Conservation (phyloP, 2,888 invertebrate genomes). For the Acanthosepion lycidas region DNA sequence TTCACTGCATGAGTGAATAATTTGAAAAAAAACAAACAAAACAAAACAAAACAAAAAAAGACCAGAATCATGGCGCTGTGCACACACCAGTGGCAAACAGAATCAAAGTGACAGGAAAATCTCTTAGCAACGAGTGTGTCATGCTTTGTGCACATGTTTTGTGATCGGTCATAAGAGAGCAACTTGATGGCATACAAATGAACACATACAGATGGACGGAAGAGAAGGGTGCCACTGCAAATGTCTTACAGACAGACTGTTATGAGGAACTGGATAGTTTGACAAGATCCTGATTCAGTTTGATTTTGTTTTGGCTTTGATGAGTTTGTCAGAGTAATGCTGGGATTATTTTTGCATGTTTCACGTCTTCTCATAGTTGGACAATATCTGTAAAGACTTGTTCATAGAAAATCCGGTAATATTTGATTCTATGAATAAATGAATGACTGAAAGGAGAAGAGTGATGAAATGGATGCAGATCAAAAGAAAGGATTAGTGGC, state of each 20-base stretch:
- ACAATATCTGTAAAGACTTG: not conserved
- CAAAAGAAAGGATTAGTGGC: not conserved
- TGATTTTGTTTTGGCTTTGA: not conserved
- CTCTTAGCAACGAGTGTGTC: not conserved
- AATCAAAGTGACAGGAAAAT: not conserved
- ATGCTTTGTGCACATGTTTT: not conserved
- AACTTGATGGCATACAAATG: not conserved
- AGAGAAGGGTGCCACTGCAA: not conserved
- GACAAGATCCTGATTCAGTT: not conserved
- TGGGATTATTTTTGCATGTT: slow-evolving; percentile 33
- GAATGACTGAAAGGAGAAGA: not conserved
- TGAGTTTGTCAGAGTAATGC: slow-evolving; percentile 18
- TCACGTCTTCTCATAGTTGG: not conserved
- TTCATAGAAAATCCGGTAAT: not conserved
- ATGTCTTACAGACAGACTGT: not conserved
- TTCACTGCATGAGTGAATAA: not conserved
- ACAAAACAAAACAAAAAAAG: not conserved
- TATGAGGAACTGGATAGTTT: not conserved
- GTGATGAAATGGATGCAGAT: not conserved
- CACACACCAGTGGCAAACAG: not conserved
- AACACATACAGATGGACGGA: not conserved
- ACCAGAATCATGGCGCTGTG: not conserved
- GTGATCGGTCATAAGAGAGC: not conserved
- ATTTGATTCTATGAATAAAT: slow-evolving; percentile 22
- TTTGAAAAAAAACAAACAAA: slow-evolving; percentile 33